phyloP scores from a whole-genome alignment of 23 tunicate genomes.

The Phallusia fumigata region DNA sequence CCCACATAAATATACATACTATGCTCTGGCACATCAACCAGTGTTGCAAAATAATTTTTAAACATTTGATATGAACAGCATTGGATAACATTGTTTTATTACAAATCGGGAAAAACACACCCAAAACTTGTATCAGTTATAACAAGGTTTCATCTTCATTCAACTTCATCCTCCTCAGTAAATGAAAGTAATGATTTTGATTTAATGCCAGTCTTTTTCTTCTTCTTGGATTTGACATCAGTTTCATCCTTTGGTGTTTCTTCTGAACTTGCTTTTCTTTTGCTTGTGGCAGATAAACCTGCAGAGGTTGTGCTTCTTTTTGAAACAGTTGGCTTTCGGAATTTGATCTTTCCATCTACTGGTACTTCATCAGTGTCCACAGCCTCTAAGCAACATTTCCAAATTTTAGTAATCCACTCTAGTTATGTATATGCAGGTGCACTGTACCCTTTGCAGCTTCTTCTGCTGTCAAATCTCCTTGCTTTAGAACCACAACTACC shows the following conservation, averaged over 20 bases:
- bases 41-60: no score
- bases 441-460: conserved; percentile 23
- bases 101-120: background rate
- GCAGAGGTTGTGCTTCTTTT: background rate
- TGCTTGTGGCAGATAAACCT: conserved; percentile 15
- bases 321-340: conserved; percentile 27
- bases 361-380: conserved; percentile 14
- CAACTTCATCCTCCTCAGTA: conserved; percentile 29
- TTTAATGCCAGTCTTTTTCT: conserved; percentile 15
- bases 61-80: no score
- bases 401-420: background rate
- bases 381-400: background rate
- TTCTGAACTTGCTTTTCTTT: background rate
- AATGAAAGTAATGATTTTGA: conserved; percentile 34
- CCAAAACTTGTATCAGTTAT: background rate
- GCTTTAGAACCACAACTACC: conserved; percentile 47
- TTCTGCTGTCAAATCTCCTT: conserved; percentile 49
- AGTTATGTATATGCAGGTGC: background rate
- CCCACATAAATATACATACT: no score
- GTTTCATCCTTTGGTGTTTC: background rate
- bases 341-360: conserved; percentile 34
- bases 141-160: background rate
- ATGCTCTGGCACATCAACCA: no score
- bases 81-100: background rate
- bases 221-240: conserved; percentile 2